Evolutionary conservation across 2,888 invertebrate genomes (phyloP).

Genomic region (Branchellion lobata): DNA sequence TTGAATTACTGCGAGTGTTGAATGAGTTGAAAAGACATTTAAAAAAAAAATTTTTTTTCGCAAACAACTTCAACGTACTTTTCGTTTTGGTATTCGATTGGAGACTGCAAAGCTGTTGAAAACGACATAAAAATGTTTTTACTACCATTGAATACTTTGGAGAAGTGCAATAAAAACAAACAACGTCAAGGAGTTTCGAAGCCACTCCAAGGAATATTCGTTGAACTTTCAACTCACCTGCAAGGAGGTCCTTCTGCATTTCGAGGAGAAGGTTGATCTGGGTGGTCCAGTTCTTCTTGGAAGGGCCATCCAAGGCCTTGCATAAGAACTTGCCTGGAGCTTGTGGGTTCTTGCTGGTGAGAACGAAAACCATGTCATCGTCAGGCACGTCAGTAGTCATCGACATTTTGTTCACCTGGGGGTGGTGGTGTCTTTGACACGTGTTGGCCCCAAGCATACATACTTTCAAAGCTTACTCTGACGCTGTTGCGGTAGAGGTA

Average conservation of each 20-base stretch:
- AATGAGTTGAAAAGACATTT: too few relatives aligned
- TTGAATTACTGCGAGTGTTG: too few relatives aligned
- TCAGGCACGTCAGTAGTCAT: conserved; percentile 70
- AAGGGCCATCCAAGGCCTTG: conserved; percentile 73
- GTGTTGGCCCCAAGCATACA: neutral
- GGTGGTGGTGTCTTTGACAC: neutral
- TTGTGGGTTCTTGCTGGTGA: conserved; percentile 69
- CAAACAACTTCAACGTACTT: too few relatives aligned
- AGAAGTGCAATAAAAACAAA: too few relatives aligned
- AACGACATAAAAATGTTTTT: neutral
- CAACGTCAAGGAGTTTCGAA: too few relatives aligned
- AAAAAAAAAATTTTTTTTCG: too few relatives aligned
- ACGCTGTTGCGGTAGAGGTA: conserved; percentile 94
- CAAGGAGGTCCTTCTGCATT: conserved; percentile 82
- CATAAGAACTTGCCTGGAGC: conserved; percentile 77
- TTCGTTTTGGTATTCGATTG: conserved; percentile 83
- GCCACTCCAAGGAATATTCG: too few relatives aligned
- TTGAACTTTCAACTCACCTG: too few relatives aligned
- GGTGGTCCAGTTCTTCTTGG: conserved; percentile 79
- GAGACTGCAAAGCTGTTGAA: conserved; percentile 80
- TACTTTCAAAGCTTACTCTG: conserved; percentile 68
- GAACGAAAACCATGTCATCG: conserved; percentile 70
- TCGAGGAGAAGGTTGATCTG: conserved; percentile 83
- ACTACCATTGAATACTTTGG: too few relatives aligned
- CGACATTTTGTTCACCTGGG: conserved; percentile 91